Evolutionary conservation across 2,888 invertebrate species (phyloP), one percentile per base, ranked within the genome.

Genomic region (Dolomedes plantarius): DNA sequence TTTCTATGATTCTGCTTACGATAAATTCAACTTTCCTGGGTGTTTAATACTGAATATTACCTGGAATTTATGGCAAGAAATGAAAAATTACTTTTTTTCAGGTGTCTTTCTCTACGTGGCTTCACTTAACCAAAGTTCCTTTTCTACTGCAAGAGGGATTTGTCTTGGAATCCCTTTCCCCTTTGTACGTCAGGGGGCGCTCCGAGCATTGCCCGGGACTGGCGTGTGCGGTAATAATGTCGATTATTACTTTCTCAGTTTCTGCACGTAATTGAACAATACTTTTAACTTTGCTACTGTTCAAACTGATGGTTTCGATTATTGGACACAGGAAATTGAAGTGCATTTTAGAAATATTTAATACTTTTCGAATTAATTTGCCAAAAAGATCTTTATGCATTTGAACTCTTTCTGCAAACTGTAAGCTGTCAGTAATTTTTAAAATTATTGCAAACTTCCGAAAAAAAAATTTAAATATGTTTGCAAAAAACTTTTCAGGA

Each of bases 191-290:
- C 29, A 77, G 77, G 56, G 27, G 83, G 77, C 77, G 72, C 83
- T 73, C 23, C 1, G 9, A 56, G 72, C 72, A 65, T 67, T 85
- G 83, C 83, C 83, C 83, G 83, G 83, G 83, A 64, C 73, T 67
- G 36, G 77, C 41, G 29, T 77, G 73, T 77, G 50, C 72, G 19
- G 77, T 77, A 77, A 77, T 85, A 85, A 85, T 67, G 83, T 77
- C 83, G 77, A 73, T 85, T 85, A 85, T 85, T 85, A 85, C 83
- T 77, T 83, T 85, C 73, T 77, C 83, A 77, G 77, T 77, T 85
- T 85, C 77, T 85, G 83, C 83, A 85, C 71, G 83, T 85, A 85
- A 85, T 73, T 73, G 77, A 50, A 65, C 67, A 67, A 67, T 65
- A 65, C 65, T 65, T 65, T 65, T 13, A 65, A 29, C 65, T 65